Base-by-base conservation (phyloP, 1,140 invertebrate species). In the Agrilus planipennis region DNA sequence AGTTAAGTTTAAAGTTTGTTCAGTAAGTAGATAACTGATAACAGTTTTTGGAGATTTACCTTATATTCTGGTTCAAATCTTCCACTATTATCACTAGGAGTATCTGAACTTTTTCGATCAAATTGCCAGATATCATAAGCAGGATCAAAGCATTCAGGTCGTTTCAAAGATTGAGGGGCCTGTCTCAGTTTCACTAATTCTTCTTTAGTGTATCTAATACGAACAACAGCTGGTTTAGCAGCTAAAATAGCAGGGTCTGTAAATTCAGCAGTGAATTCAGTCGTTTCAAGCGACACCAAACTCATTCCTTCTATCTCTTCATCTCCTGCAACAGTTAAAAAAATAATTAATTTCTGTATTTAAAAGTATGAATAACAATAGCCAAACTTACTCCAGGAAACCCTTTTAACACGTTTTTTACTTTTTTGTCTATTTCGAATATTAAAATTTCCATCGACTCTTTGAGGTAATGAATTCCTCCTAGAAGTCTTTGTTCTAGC, bases 151-250 rank as follows among this genome's bases (percentile, higher is more conserved):
- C 71, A 74, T 42, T 73, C 65, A 1, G 86, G 86, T 50, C 81
- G 81, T 27, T 75, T 69, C 40, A 72, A 72, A 2, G 82, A 85
- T 3, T 76, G 67, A 6, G 77, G 77, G 47, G 81, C 73, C 50
- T 75, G 70, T 50, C 83, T 77, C 12, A 89, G 63, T 47, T 75
- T 69, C 49, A 87, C 66, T 1, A 89, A 61, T 49, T 89, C 80
- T 5, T 83, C 77, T 30, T 83, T 34, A n/a, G 22, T 39, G 23
- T 47, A 47, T 12, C 27, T 34, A 25, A 16, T 43, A 6, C 11
- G 3, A 10, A 28, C 12, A 11, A 22, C 14, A 14, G 28, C 21
- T 1, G 40, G 19, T 17, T 40, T 34, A 2, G 31, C 25, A 6
- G 29, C 37, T 9, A 47, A 15, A 25, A 47, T 47, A 1, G 45